Evolutionary conservation across 2,113 vertebrate genomes (phyloP).

Genomic region (Phycodurus eques): DNA sequence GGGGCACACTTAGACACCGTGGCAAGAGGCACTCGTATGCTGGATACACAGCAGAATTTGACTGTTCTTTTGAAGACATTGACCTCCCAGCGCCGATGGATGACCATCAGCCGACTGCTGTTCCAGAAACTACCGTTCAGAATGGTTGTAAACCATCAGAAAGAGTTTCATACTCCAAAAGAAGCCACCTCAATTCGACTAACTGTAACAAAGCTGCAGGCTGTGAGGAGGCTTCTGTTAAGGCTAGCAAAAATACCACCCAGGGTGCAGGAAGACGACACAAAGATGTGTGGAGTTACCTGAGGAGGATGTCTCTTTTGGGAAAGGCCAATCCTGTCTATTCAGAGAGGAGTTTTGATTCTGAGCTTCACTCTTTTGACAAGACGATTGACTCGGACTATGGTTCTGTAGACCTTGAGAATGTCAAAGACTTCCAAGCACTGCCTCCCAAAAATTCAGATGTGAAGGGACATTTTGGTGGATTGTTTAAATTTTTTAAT

Average conservation of each 20-base stretch:
- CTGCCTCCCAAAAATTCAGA: constrained; percentile 57
- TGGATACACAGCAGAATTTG: constrained; percentile 78
- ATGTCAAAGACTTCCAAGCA: constrained; percentile 70
- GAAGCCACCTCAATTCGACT: constrained; percentile 64
- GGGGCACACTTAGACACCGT: constrained; percentile 64
- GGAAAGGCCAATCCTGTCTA: constrained; percentile 72
- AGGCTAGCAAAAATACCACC: constrained; percentile 62
- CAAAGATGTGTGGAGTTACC: constrained; percentile 85
- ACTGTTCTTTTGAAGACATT: constrained; percentile 83
- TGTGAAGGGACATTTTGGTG: constrained; percentile 79
- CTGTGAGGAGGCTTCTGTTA: constrained; percentile 67
- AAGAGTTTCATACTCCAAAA: constrained; percentile 64
- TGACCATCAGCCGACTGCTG: constrained; percentile 58
- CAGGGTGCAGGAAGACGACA: constrained; percentile 65
- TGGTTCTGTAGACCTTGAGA: constrained; percentile 75
- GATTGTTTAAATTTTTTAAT: constrained; percentile 82
- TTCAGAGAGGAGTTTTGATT: constrained; percentile 76
- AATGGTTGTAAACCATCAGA: constrained; percentile 70
- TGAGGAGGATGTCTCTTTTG: constrained; percentile 82
- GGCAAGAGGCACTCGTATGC: constrained; percentile 85
- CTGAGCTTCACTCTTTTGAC: constrained; percentile 74
- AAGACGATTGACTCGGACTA: constrained; percentile 75
- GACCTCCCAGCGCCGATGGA: constrained; percentile 74
- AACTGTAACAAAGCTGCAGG: constrained; percentile 65
- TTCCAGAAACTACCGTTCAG: constrained; percentile 57